Evolutionary conservation across 2,797 vertebrate species (phyloP), one percentile per base, ranked within the genome.

Genomic region (Acrocephalus scirpaceus): DNA sequence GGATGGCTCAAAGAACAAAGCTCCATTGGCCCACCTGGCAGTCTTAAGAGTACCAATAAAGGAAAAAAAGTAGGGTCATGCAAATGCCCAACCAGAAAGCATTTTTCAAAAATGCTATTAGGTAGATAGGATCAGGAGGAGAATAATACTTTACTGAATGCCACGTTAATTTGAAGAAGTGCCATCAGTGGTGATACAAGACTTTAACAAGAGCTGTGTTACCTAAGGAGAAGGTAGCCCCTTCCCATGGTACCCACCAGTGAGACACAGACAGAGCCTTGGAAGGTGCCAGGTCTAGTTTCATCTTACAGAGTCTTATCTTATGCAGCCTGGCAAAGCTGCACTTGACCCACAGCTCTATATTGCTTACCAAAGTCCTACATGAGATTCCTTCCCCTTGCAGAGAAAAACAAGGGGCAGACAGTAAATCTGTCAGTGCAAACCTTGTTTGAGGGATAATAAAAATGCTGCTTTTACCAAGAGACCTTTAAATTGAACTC

Each of bases 31-130:
- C 57, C 29, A 93, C 54, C 70, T 86, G 78, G 53, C 0, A 1
- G 53, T 48, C 82, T 92, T 61, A 86, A 72, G 40, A 70, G 26
- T 51, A 62, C 17, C 32, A 86, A 42, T 69, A 70, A 64, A 65
- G 25, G 25, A 60, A 74, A 83, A 87, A 78, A 50, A 21, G 5
- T 10, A 78, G 48, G 32, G 45, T 79, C 54, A 81, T 62, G 54
- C 53, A 91, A 92, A 92, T 32, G 18, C 27, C 86, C 51, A 73
- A 61, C 17, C 26, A 34, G 64, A 84, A 94, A 69, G 62, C 51
- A 71, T 61, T 85, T 95, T 85, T 92, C 65, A 84, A 69, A 93
- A 82, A 83, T 67, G 50, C 26, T 67, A 20, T 87, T 78, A 58
- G 51, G 29, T 50, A 86, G 56, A 73, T 22, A 60, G 38, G 45